Base-by-base conservation (phyloP, 2,888 invertebrate species). In the Torymus auratus region DNA sequence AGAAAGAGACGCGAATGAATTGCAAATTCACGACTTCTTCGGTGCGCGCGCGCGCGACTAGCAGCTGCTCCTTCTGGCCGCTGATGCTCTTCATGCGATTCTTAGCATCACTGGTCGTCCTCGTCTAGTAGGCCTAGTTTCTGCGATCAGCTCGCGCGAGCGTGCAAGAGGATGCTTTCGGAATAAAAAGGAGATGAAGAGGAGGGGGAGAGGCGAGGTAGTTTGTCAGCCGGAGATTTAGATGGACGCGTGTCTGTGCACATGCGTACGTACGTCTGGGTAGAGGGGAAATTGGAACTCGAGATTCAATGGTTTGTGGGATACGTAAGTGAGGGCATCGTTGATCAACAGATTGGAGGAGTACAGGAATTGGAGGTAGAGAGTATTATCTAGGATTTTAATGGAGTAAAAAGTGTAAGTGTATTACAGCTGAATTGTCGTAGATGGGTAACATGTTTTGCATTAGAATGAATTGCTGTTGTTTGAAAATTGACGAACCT, bases 1-100 rank as follows among this genome's bases (percentile, higher is more conserved):
- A 65, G 15, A 11, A 14, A n/a, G 28, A 70, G 41, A 78, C 78
- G 74, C 83, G 81, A 80, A 78, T 83, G 84, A 88, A 85, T 88
- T 86, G 87, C 87, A 87, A 88, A 88, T 88, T 87, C 82, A 71
- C 81, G 86, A 83, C 85, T 83, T 78, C 62, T 79, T 83, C 69
- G 5, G 7, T 7, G 41, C 7, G 69, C 78, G 81, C 76, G 86
- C 88, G 87, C n/a, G n/a, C n/a, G n/a, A n/a, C n/a, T n/a, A n/a
- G n/a, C n/a, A n/a, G n/a, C n/a, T n/a, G n/a, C n/a, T n/a, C n/a
- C n/a, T n/a, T n/a, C n/a, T n/a, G n/a, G n/a, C n/a, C n/a, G n/a
- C n/a, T n/a, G 88, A 87, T 88, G 88, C 78, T 74, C 79, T 80
- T 70, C 55, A n/a, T 60, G 58, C 71, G n/a, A 71, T 71, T 71